Base-by-base conservation (phyloP, 1,140 invertebrate genomes). In the Pseudoatta argentina region DNA sequence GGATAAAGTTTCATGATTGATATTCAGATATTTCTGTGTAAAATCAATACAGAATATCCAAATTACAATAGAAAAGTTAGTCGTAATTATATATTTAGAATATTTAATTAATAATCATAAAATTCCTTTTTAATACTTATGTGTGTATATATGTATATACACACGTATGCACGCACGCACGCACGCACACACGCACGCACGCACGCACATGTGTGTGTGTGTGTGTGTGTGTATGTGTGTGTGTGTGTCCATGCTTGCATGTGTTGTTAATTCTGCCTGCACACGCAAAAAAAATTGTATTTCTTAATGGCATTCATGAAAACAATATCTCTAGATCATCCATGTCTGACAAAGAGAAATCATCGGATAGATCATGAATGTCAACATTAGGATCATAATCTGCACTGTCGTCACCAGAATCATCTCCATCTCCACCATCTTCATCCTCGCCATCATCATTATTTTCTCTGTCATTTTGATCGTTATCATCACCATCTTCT, bases 381-480 rank as follows among this genome's bases (percentile, higher is more conserved):
- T 85, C 87, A 6, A 85, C 69, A 34, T 87, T 91, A 30, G 86
- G 86, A 85, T 93, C 92, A 21, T 93, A 92, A 48, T 93, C 94
- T 10, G 87, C 91, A 66, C 91, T 91, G 44, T 92, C 92, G 12
- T 92, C 89, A 16, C 92, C 88, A 53, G 94, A 94, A 85, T 95
- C 93, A 3, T 94, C 93, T n/a, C 91, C 93, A 59, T 95, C 94
- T 21, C 90, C 92, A 39, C 92, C 93, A 16, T 94, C 93, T 14
- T 94, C 92, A 44, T 93, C 94, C 16, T 92, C 94, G 67, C 93
- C 93, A 59, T 96, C 95, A 27, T 94, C 94, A 30, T 93, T 92
- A 87, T 95, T 94, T 14, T 95, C 93, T 1, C 89, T 93, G 27
- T 95, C 94, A 21, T 93, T 92, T n/a, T 94, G 95, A 44, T 95